Evolutionary conservation across 2,888 invertebrate species (phyloP), one percentile per base, ranked within the genome.

Genomic region (Endotricha flammealis): DNA sequence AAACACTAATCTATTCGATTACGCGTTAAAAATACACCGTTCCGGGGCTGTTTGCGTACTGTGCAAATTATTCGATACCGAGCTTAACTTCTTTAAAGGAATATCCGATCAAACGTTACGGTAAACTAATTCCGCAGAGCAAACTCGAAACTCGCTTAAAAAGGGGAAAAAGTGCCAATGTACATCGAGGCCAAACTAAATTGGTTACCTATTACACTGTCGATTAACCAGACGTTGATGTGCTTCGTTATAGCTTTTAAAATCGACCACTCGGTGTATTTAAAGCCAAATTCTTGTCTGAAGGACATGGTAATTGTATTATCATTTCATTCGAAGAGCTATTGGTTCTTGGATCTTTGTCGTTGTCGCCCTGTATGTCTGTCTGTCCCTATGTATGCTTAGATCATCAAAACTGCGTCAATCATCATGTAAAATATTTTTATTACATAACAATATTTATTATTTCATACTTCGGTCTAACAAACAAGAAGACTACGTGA

Each of bases 111-210:
- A 82, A 85, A 83, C 78, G 76, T 66, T 57, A 68, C 61, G 64
- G 81, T 75, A 83, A 83, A 86, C 86, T 81, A 83, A 86, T 85
- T 83, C 67, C 78, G 61, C 44, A 54, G 72, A 74, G 81, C 73
- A 79, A 85, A 85, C 81, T 81, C 65, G 59, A 65, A 76, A 72
- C 73, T 73, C 68, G 54, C 51, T 70, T 66, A 65, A 79, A 76
- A 69, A 62, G 58, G 20, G 20, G 60, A 72, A 73, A 75, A 78
- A 66, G 44, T 55, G 50, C 65, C 67, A 64, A 71, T 67, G 73
- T 73, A 67, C 67, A 70, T 64, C 66, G 64, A 52, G 53, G 57
- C 53, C 52, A 11, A 67, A 61, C 66, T 69, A 77, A 80, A 81
- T 78, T 76, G 79, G 76, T 78, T 67, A 69, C 63, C 78, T 64